phyloP scores from a whole-genome alignment of 2,888 invertebrate species.

The Lucinisca nassula region DNA sequence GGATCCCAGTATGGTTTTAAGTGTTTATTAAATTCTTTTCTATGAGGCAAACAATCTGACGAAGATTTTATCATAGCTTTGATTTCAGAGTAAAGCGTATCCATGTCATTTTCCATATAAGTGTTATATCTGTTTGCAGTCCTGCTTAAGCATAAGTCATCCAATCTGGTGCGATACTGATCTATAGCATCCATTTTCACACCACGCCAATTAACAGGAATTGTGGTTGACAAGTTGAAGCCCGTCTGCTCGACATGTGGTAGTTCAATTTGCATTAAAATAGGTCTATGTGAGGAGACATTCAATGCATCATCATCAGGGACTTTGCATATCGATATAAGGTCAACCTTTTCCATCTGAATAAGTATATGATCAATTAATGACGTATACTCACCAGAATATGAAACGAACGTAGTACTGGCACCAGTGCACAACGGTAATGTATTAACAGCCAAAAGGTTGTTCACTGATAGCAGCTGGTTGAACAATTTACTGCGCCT shows the following conservation, averaged over 20 bases:
- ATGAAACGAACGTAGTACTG: not conserved
- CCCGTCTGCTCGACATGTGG: not conserved
- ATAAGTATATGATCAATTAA: not conserved
- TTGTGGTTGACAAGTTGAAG: not conserved
- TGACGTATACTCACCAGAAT: not conserved
- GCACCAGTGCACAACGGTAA: not conserved
- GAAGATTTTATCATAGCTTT: no score
- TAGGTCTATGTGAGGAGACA: not conserved
- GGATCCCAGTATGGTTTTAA: no score
- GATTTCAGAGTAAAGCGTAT: no score
- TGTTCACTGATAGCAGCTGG: not conserved
- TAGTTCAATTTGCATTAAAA: not conserved
- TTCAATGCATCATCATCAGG: not conserved
- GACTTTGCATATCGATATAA: not conserved
- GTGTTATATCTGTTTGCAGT: no score
- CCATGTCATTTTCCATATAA: no score
- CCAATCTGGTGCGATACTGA: no score
- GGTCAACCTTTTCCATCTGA: not conserved
- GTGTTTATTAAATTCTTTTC: no score
- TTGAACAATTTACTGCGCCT: not conserved
- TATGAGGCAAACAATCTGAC: no score
- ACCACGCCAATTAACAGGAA: not conserved
- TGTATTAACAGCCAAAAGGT: not conserved
- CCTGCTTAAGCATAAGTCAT: no score
- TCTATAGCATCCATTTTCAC: not conserved